Evolutionary conservation across 2,113 vertebrate genomes (phyloP).

Genomic region (Bettongia penicillata): DNA sequence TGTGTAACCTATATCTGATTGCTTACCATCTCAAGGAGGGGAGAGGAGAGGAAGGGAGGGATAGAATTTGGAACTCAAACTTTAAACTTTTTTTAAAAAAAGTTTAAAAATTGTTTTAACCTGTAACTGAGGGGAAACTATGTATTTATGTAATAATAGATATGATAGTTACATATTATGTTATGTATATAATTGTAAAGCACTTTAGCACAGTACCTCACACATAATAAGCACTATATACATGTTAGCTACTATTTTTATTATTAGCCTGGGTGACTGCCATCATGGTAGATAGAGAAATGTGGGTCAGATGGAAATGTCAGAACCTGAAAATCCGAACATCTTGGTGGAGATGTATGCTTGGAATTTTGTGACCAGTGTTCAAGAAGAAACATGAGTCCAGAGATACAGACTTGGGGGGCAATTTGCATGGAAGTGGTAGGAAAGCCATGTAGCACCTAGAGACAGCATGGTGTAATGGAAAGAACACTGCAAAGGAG

Average conservation of each 20-base stretch:
- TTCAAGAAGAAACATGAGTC: not conserved
- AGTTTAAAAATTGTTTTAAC: too few species aligned
- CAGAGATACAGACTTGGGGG: not conserved
- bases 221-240: not conserved
- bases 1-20: not conserved
- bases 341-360: too few species aligned
- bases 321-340: not conserved
- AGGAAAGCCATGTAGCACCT: not conserved
- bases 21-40: not conserved
- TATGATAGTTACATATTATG: too few species aligned
- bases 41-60: too few species aligned
- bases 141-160: too few species aligned
- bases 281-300: not conserved
- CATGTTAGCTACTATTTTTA: not conserved
- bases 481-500: not conserved
- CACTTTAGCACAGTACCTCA: not conserved
- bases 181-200: not conserved
- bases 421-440: not conserved
- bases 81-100: not conserved
- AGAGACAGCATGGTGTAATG: not conserved
- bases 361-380: not conserved
- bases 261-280: not conserved
- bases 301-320: not conserved
- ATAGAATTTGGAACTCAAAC: not conserved
- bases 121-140: too few species aligned